phyloP scores from a whole-genome alignment of 2,888 invertebrate genomes.

The Amphipoea oculea region DNA sequence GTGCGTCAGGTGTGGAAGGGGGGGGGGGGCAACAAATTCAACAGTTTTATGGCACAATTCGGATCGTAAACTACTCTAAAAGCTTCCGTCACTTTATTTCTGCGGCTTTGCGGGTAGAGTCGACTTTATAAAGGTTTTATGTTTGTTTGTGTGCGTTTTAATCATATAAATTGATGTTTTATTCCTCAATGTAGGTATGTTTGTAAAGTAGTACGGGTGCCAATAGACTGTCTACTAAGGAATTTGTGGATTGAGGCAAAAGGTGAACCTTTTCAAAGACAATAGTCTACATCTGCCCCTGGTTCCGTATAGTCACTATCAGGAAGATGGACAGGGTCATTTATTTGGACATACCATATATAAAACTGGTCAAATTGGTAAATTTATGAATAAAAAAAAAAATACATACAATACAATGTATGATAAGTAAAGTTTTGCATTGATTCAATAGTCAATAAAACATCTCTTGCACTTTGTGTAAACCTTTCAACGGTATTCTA shows the following conservation, averaged over 20 bases:
- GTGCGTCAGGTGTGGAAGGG: conserved; percentile 15
- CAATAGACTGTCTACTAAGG: not conserved
- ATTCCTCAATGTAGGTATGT: not conserved
- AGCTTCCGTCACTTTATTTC: conserved; percentile 64
- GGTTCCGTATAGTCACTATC: not conserved
- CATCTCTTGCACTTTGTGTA: not conserved
- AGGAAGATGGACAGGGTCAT: not conserved
- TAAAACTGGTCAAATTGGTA: not conserved
- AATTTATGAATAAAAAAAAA: not conserved
- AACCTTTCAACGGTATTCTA: not conserved
- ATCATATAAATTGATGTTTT: conserved; percentile 44
- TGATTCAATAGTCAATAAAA: no score
- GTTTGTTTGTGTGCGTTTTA: conserved; percentile 31
- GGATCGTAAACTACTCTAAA: conserved; percentile 65
- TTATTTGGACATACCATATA: not conserved
- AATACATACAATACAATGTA: not conserved
- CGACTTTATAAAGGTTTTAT: conserved; percentile 26
- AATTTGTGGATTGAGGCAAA: conserved; percentile 7
- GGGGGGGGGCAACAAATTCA: conserved; percentile 56
- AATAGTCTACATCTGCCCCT: conserved; percentile 22
- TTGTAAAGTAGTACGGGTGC: no score
- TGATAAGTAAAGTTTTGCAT: not conserved
- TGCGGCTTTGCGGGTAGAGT: conserved; percentile 47
- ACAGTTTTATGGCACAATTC: conserved; percentile 63
- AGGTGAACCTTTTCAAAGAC: not conserved